Base-by-base conservation (phyloP, 2,888 invertebrate genomes). In the Glaucopsyche alexis region DNA sequence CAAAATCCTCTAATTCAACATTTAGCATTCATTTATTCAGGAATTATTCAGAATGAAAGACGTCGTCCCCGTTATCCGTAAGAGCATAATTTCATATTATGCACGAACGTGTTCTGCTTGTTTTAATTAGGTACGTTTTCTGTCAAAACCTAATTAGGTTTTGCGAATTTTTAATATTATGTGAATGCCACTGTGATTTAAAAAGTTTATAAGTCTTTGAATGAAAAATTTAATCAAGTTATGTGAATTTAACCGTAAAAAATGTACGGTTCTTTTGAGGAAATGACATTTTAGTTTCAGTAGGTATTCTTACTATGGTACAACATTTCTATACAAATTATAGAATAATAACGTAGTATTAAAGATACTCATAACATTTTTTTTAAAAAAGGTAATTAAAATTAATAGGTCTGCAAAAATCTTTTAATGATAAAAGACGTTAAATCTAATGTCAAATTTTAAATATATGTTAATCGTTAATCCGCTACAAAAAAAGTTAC, bases 51-150 rank as follows among this genome's bases (percentile, higher is more conserved):
- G 60, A 60, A 60, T 60, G 29, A 9, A 60, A 60, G 60, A 60
- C 60, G 60, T 6, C 7, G 60, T 2, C 8, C n/a, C 55, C 19
- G 19, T 55, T 60, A 29, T 13, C 29, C 29, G 13, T 60, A 11
- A 60, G 13, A 60, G 60, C 60, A 60, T 60, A 29, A 60, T 60
- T 55, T 55, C 55, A 60, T 60, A 60, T 60, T 29, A 29, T 29
- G 19, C 55, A 60, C 60, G 29, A 13, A 7, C 29, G 60, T 60
- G 60, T 60, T 29, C 60, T 19, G 19, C 55, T 13, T 60, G 29
- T 14, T 60, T n/a, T 38, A 60, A 60, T 29, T 29, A 5, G 60
- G 29, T 60, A 29, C 29, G 29, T 29, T 60, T 60, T 60, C 11
- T 0, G 19, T 9, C 13, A 11, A 19, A 60, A 29, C 29, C 29